These are phyloP conservation scores for Venturia canescens DNA, from an alignment of 1,140 invertebrate genomes.

Conservation along the genomic window DNA sequence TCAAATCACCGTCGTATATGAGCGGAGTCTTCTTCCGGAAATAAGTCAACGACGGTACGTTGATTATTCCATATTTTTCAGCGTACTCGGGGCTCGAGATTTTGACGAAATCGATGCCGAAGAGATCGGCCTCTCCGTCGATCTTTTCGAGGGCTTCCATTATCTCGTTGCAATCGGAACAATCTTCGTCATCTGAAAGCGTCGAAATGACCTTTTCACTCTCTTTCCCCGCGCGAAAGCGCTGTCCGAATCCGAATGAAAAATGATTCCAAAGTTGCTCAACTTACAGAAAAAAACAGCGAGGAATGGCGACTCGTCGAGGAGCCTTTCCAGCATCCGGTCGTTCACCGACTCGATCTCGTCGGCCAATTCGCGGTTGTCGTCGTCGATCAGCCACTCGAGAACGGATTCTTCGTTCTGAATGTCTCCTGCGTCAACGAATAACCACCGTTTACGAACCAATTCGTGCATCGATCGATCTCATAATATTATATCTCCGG, in stretches of 20 bases:
- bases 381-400: constrained; percentile 96
- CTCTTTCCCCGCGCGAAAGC: background rate
- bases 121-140: constrained; percentile 94
- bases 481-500: background rate
- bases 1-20: constrained; percentile 93
- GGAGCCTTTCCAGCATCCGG: constrained; percentile 91
- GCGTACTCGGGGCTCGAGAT: constrained; percentile 91
- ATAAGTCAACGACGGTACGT: constrained; percentile 91
- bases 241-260: background rate
- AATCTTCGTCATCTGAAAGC: constrained; percentile 90
- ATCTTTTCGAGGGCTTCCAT: constrained; percentile 93
- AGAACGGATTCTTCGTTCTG: constrained; percentile 94
- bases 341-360: constrained; percentile 96
- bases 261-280: background rate
- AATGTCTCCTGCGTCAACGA: constrained; percentile 84
- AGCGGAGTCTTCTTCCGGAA: constrained; percentile 92
- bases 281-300: constrained; percentile 95
- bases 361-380: constrained; percentile 94
- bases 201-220: constrained; percentile 5
- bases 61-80: constrained; percentile 88
- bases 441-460: constrained; percentile 13
- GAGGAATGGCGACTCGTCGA: constrained; percentile 92
- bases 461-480: background rate
- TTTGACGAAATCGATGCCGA: constrained; percentile 96
- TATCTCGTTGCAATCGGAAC: constrained; percentile 92